Base-by-base conservation (phyloP, 1,140 invertebrate genomes). In the Trialeurodes vaporariorum region DNA sequence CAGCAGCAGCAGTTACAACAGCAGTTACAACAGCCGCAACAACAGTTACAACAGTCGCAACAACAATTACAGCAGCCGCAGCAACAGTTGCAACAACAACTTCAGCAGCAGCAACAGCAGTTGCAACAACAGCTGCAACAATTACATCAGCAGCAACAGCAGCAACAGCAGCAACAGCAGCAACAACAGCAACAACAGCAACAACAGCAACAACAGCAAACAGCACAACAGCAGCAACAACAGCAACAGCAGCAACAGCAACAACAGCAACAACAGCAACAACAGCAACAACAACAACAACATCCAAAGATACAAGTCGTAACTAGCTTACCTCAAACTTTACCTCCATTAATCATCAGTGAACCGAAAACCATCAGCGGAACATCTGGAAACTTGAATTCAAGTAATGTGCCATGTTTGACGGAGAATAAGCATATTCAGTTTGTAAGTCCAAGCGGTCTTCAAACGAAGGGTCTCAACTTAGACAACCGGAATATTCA, bases 101-200 rank as follows among this genome's bases (percentile, higher is more conserved):
- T n/a, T 24, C 34, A 34, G 13, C 61, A 17, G 11, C 25, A 13
- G 34, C 67, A 22, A 65, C 67, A 64, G 24, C 27, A 9, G n/a
- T 59, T 22, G 21, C 67, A 11, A 64, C 62, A 17, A 58, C 2
- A 1, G 2, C 27, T 9, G 17, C 61, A 64, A 49, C 22, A 22
- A 68, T 22, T 22, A 59, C 62, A 64, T 23, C 61, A 34, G 25
- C 2, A 65, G n/a, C 67, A 24, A 61, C 67, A 59, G 58, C 67
- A 2, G 24, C 62, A 59, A 65, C 67, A 65, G 49, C 67, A 68
- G 59, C 62, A 49, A 65, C 67, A 58, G 27, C 34, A 68, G 34
- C 61, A n/a, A n/a, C 62, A 59, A 65, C 63, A 60, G 65, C 59
- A 26, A 63, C 66, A 25, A 63, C 66, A 26, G 34, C 59, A 26